Evolutionary conservation across 2,113 vertebrate species (phyloP).

Genomic region (Excalfactoria chinensis): DNA sequence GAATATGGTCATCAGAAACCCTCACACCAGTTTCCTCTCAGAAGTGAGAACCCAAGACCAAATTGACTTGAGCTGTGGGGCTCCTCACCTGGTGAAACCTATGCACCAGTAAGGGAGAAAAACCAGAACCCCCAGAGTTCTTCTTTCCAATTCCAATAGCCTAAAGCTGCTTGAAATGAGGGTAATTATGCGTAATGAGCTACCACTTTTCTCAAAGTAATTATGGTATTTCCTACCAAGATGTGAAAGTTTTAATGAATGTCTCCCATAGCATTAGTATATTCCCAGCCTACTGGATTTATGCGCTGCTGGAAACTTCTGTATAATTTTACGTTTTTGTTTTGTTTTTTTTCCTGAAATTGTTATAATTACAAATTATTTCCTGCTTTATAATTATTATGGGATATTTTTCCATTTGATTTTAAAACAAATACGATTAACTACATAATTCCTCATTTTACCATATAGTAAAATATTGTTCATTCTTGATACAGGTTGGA

Average conservation of each 20-base stretch:
- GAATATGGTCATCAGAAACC: not conserved
- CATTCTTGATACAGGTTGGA: not conserved
- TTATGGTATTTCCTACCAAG: not conserved
- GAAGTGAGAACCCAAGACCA: not conserved
- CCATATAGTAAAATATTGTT: not conserved
- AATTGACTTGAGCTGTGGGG: not conserved
- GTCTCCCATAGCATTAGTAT: not conserved
- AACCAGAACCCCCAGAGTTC: not conserved
- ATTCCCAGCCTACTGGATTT: not conserved
- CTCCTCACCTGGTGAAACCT: not conserved
- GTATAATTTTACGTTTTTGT: not conserved
- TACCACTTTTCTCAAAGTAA: not conserved
- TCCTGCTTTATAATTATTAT: not conserved
- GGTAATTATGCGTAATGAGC: not conserved
- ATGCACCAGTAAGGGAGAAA: not conserved
- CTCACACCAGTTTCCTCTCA: not conserved
- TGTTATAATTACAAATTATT: slow-evolving; percentile 26
- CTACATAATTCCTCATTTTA: not conserved
- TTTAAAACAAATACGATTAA: not conserved
- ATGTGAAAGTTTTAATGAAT: not conserved
- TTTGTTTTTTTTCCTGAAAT: not conserved
- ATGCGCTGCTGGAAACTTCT: slow-evolving; percentile 1
- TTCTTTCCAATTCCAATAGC: not conserved
- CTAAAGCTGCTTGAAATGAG: not conserved
- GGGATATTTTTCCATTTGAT: not conserved